Conservation (phyloP, 2,797 vertebrate genomes). For the Macropodus opercularis region DNA sequence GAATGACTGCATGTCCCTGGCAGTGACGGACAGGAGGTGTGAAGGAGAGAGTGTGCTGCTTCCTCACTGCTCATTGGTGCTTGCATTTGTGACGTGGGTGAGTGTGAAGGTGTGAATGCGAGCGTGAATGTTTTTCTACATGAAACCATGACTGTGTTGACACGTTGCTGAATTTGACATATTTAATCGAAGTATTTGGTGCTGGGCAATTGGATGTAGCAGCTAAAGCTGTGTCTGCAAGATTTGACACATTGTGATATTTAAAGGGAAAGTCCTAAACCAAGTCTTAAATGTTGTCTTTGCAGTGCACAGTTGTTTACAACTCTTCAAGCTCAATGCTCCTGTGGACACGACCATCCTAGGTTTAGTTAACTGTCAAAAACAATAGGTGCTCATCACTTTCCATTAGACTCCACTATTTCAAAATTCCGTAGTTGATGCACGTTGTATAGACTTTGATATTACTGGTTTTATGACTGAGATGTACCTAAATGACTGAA, state of each 20-base stretch:
- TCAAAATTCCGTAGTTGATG: slow-evolving; percentile 97
- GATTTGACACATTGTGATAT: slow-evolving; percentile 85
- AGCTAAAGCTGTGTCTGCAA: slow-evolving; percentile 86
- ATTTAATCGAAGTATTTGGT: slow-evolving; percentile 82
- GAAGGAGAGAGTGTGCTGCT: slow-evolving; percentile 67
- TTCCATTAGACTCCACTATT: slow-evolving; percentile 93
- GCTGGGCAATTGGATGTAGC: slow-evolving; percentile 87
- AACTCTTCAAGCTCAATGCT: slow-evolving; percentile 87
- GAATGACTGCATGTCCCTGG: slow-evolving; percentile 76
- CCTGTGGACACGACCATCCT: slow-evolving; percentile 82
- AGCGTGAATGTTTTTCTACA: slow-evolving; percentile 64
- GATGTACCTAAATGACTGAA: slow-evolving; percentile 93
- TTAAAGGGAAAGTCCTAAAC: slow-evolving; percentile 86
- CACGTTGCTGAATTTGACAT: slow-evolving; percentile 74
- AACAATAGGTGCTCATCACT: slow-evolving; percentile 95
- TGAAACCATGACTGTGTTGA: slow-evolving; percentile 75
- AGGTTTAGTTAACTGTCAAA: slow-evolving; percentile 90
- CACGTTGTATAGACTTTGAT: slow-evolving; percentile 99
- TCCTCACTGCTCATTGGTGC: slow-evolving; percentile 76
- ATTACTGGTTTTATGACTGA: slow-evolving; percentile 99
- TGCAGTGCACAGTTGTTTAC: slow-evolving; percentile 94
- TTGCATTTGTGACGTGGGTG: slow-evolving; percentile 79
- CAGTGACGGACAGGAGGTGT: slow-evolving; percentile 74
- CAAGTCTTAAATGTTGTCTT: slow-evolving; percentile 86
- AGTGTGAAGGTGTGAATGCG: slow-evolving; percentile 68